Base-by-base conservation (phyloP, 2,888 invertebrate species). In the Mesoligia furuncula region DNA sequence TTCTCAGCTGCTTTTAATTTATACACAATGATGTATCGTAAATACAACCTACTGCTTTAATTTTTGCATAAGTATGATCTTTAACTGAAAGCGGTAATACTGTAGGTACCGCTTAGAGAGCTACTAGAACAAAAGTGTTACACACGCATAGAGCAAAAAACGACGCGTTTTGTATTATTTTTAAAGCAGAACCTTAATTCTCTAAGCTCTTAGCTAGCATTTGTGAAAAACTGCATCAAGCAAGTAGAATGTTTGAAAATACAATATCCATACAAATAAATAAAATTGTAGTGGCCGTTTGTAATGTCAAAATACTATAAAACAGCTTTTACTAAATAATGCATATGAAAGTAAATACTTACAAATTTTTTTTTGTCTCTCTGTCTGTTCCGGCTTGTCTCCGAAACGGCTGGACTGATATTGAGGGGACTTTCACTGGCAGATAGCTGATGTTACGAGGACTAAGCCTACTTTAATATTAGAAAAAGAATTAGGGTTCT, bases 11-110 rank as follows among this genome's bases (percentile, higher is more conserved):
- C 36, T 76, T 69, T 77, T 87, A 70, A 77, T 83, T 75, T 72
- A 39, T 78, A 79, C 48, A 80, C 42, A 59, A 48, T 65, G 48
- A 68, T 77, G 61, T 62, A 51, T 77, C 73, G 73, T 84, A 75
- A 84, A 73, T 70, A 66, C 17, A 71, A 69, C 48, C 17, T 62
- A 48, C 72, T 61, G 62, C 51, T 68, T 74, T 42, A 72, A 72
- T 72, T 82, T 82, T 84, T 80, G 80, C 80, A 68, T 74, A 68
- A 74, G 24, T 84, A 80, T 64, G 42, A 71, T 84, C 42, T 84
- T 64, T 64, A 59, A 79, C 57, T 73, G 36, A 51, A 59, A 59
- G 27, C 64, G 51, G 31, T 81, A 72, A 78, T 73, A 73, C 84
- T 81, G 80, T 80, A 73, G 45, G 73, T 73, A 39, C 61, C 73